These are phyloP conservation scores for Caenorhabditis becei DNA, from an alignment of 2,888 invertebrate genomes.

Conservation along the genomic window DNA sequence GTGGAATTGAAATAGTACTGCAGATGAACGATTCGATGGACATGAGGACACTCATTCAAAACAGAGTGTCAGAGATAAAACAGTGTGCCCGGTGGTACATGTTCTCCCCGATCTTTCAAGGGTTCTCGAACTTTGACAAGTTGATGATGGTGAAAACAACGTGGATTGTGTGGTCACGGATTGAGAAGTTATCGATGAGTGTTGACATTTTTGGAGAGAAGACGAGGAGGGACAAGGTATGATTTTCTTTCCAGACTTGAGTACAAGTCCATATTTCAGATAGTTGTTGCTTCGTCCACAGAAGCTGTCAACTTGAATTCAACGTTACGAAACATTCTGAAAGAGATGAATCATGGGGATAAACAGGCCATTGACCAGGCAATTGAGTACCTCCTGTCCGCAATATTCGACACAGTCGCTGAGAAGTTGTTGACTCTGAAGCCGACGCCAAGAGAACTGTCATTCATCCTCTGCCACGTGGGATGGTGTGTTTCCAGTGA, in stretches of 20 bases:
- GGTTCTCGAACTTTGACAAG: background rate
- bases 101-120: background rate
- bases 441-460: background rate
- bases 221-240: background rate
- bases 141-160: background rate
- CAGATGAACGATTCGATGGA: background rate
- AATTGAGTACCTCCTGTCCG: background rate
- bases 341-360: background rate
- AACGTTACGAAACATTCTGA: background rate
- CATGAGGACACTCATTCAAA: background rate
- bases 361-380: background rate
- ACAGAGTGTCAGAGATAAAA: background rate
- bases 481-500: background rate
- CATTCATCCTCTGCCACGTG: background rate
- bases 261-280: background rate
- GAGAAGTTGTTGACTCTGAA: background rate
- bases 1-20: background rate
- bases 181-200: background rate
- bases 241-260: background rate
- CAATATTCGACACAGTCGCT: background rate
- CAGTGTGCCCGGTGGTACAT: background rate
- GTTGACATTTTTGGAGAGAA: background rate
- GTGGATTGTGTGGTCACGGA: background rate
- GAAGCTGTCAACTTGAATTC: background rate
- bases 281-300: background rate